phyloP scores from a whole-genome alignment of 2,888 invertebrate species.

The Chaetogeoica ovagalla region DNA sequence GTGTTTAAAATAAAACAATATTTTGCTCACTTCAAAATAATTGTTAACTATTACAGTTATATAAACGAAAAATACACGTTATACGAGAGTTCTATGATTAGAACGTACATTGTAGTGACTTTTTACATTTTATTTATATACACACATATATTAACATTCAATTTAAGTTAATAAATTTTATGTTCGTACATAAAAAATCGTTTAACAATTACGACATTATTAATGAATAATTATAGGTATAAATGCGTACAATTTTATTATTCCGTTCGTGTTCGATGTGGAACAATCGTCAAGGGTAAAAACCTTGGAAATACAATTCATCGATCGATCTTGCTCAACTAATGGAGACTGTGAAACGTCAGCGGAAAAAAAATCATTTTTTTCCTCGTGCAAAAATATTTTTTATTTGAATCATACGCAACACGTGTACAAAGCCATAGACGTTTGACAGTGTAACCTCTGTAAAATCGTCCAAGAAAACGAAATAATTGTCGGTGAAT shows the following conservation, averaged over 20 bases:
- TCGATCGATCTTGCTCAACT: no score
- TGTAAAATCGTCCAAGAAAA: neutral
- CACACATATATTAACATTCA: neutral
- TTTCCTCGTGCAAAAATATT: neutral
- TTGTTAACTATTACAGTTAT: no score
- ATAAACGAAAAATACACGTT: neutral
- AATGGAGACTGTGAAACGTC: neutral
- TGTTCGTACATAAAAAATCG: neutral
- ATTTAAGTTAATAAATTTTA: neutral
- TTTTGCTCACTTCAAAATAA: no score
- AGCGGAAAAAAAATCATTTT: slow-evolving; percentile 17
- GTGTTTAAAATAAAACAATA: neutral
- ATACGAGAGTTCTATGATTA: neutral
- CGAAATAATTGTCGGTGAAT: neutral
- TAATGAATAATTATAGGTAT: neutral
- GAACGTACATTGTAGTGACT: neutral
- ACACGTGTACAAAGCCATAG: neutral
- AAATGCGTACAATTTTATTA: neutral
- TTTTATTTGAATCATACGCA: slow-evolving; percentile 6
- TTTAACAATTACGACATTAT: neutral
- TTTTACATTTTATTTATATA: no score
- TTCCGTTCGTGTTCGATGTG: slow-evolving; percentile 11
- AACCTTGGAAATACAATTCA: neutral
- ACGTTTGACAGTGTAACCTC: neutral
- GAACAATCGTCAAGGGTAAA: slow-evolving; percentile 24